Evolutionary conservation across 2,113 vertebrate species (phyloP).

Genomic region (Ursus arctos): DNA sequence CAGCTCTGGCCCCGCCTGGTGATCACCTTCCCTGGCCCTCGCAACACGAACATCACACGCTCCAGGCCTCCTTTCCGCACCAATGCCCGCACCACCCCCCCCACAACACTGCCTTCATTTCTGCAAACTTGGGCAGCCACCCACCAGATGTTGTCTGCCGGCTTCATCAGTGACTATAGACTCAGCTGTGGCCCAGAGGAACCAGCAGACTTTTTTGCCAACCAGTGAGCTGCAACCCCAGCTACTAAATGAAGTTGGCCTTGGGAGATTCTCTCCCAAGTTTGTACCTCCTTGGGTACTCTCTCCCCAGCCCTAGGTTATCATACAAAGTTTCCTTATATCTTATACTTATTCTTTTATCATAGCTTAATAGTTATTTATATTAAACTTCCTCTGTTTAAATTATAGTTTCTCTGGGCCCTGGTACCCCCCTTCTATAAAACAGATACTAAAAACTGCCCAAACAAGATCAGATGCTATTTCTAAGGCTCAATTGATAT

Average conservation of each 20-base stretch:
- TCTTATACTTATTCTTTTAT: constrained; percentile 35
- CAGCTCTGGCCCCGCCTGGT: background rate
- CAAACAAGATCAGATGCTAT: background rate
- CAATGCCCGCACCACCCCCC: background rate
- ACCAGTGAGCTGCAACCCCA: background rate
- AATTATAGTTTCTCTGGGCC: background rate
- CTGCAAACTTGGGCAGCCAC: background rate
- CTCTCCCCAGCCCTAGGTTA: background rate
- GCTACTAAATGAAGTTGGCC: background rate
- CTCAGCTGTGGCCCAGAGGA: background rate
- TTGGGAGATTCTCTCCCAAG: background rate
- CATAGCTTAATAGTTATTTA: constrained; percentile 22
- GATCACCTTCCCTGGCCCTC: background rate
- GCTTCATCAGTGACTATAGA: background rate
- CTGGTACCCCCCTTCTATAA: background rate
- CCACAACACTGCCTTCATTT: background rate
- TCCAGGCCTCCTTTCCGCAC: background rate
- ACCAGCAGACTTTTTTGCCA: background rate
- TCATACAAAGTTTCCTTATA: background rate
- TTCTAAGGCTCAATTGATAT: constrained; percentile 40
- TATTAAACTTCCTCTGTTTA: background rate
- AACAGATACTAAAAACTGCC: background rate
- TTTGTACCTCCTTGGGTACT: background rate
- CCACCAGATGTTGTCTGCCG: background rate
- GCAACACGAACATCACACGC: background rate